Evolutionary conservation across 2,797 vertebrate species (phyloP).

Genomic region (Ispidina picta): DNA sequence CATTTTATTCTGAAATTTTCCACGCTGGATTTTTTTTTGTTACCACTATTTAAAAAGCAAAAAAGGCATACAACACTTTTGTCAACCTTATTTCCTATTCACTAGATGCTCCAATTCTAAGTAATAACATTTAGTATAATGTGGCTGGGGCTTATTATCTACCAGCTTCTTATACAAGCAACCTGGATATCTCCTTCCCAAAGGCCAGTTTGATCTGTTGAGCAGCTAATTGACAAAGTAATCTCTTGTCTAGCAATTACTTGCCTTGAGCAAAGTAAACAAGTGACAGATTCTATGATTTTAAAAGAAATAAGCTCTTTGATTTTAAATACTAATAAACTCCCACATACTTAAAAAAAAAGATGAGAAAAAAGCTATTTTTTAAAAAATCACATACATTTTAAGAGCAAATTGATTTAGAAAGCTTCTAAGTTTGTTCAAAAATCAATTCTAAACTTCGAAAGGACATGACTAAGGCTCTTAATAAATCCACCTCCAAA

Average conservation of each 20-base stretch:
- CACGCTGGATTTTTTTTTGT: not conserved
- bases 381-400: not conserved
- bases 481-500: slow-evolving; percentile 77
- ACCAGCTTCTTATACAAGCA: not conserved
- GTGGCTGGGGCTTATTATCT: not conserved
- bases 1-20: not conserved
- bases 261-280: not conserved
- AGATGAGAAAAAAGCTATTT: not conserved
- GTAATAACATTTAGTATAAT: not conserved
- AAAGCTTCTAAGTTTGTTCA: slow-evolving; percentile 71
- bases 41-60: not conserved
- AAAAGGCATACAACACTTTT: not conserved
- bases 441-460: slow-evolving; percentile 72
- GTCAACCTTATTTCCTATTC: not conserved
- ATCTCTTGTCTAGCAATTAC: slow-evolving; percentile 72
- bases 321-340: slow-evolving; percentile 20
- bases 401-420: slow-evolving; percentile 70
- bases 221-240: slow-evolving; percentile 75
- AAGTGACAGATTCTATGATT: not conserved
- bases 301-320: not conserved
- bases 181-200: not conserved
- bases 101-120: not conserved
- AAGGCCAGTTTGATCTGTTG: slow-evolving; percentile 56
- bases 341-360: slow-evolving; percentile 13
- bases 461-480: slow-evolving; percentile 59